Evolutionary conservation across 2,797 vertebrate species (phyloP).

Genomic region (Gallirallus australis): DNA sequence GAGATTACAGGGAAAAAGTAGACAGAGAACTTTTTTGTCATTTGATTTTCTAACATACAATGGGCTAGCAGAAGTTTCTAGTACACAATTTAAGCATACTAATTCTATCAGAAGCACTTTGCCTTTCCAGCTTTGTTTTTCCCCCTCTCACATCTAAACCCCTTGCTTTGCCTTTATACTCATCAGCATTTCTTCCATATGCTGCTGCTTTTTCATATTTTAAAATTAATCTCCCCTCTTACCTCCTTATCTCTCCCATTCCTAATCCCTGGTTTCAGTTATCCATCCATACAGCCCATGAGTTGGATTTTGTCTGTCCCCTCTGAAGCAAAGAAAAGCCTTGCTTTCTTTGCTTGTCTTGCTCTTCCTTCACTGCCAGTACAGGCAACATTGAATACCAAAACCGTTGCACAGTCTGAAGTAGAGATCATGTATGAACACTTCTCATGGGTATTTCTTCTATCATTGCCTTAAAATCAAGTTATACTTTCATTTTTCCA

Average conservation of each 20-base stretch:
- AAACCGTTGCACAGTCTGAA: background rate
- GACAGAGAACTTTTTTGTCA: background rate
- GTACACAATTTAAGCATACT: background rate
- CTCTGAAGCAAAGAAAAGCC: background rate
- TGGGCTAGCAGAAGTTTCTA: background rate
- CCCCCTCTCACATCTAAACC: fast-evolving
- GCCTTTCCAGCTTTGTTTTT: background rate
- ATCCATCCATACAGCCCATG: background rate
- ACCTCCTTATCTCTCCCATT: background rate
- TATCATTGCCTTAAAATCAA: background rate
- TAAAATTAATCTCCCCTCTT: background rate
- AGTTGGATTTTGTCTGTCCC: background rate
- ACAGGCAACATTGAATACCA: background rate
- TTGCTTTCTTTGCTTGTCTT: background rate
- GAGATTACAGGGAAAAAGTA: background rate
- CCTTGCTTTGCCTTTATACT: background rate
- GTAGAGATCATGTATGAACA: fast-evolving
- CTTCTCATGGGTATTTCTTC: background rate
- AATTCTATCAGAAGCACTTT: background rate
- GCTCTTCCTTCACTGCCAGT: background rate
- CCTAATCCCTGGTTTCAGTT: background rate
- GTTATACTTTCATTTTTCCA: background rate
- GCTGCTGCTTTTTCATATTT: background rate
- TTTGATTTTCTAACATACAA: background rate
- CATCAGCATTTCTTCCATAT: background rate